Evolutionary conservation across 1,140 invertebrate species (phyloP).

Genomic region (Palaemon carinicauda): DNA sequence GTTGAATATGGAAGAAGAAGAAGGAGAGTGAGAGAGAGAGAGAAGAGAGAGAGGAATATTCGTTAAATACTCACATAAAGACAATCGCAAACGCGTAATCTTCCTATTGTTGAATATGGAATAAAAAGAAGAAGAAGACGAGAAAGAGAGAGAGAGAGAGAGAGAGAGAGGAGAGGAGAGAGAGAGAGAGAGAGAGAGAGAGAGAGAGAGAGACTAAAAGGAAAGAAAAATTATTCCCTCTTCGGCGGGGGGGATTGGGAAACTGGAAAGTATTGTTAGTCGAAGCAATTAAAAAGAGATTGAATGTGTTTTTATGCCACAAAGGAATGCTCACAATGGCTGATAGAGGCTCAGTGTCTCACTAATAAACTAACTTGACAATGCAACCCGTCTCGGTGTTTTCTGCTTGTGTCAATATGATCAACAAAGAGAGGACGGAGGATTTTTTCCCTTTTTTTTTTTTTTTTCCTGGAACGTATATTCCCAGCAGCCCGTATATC

Average conservation of each 20-base stretch:
- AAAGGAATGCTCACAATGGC: constrained; percentile 20
- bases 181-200: not conserved
- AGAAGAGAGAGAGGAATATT: too few species aligned
- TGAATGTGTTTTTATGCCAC: constrained; percentile 27
- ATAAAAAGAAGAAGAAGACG: not conserved
- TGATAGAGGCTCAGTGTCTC: not conserved
- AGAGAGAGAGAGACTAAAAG: not conserved
- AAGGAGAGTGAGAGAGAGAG: too few species aligned
- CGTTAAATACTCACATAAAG: too few species aligned
- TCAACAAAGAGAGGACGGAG: not conserved
- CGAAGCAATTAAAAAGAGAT: constrained; percentile 43
- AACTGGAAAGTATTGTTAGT: constrained; percentile 16
- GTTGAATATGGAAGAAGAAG: not conserved
- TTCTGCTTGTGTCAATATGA: constrained; percentile 17
- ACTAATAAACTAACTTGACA: constrained; percentile 37
- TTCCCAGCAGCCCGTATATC: not conserved
- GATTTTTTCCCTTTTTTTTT: too few species aligned
- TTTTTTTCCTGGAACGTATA: not conserved
- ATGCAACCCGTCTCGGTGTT: not conserved
- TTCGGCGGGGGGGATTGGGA: not conserved
- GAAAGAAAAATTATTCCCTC: not conserved
- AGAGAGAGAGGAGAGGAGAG: not conserved
- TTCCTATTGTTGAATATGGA: not conserved
- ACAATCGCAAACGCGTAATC: too few species aligned
- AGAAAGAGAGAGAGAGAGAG: not conserved